These are phyloP conservation scores for Chaetodon trifasciatus DNA, from an alignment of 2,797 vertebrate genomes.

Conservation along the genomic window DNA sequence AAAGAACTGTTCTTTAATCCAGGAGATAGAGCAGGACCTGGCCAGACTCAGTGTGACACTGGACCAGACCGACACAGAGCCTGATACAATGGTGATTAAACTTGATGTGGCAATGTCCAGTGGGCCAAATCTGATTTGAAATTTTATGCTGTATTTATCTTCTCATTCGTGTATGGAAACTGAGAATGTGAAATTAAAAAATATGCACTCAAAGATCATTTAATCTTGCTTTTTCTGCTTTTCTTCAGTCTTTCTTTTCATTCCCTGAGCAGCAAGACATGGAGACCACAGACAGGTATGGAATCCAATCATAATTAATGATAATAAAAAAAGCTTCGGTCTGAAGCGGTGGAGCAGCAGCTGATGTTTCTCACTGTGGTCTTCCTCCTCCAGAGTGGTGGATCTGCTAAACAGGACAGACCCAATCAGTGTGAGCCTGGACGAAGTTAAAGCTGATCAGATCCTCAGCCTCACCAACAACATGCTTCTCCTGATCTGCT, in stretches of 20 bases:
- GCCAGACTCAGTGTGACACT: slow-evolving; percentile 67
- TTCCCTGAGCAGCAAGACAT: slow-evolving; percentile 60
- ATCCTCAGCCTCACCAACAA: slow-evolving; percentile 83
- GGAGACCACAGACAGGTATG: slow-evolving; percentile 76
- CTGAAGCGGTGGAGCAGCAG: background rate
- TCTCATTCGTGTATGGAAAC: background rate
- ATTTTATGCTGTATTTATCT: background rate
- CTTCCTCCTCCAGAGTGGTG: slow-evolving; percentile 73
- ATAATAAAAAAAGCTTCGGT: background rate
- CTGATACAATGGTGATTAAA: slow-evolving; percentile 65
- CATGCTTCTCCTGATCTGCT: slow-evolving; percentile 82
- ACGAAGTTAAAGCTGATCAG: slow-evolving; percentile 86
- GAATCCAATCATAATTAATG: background rate
- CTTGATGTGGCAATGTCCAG: background rate
- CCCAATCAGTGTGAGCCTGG: slow-evolving; percentile 81
- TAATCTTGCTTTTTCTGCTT: slow-evolving; percentile 10
- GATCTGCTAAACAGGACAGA: slow-evolving; percentile 80
- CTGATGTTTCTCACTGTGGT: slow-evolving; percentile 30
- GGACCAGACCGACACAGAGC: slow-evolving; percentile 52
- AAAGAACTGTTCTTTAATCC: slow-evolving; percentile 81
- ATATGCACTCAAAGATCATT: background rate
- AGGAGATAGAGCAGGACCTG: slow-evolving; percentile 84
- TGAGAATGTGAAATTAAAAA: background rate
- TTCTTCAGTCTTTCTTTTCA: slow-evolving; percentile 58
- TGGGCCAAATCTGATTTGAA: background rate